Conservation (phyloP, 2,888 invertebrate species). For the Coecobrya sp. region DNA sequence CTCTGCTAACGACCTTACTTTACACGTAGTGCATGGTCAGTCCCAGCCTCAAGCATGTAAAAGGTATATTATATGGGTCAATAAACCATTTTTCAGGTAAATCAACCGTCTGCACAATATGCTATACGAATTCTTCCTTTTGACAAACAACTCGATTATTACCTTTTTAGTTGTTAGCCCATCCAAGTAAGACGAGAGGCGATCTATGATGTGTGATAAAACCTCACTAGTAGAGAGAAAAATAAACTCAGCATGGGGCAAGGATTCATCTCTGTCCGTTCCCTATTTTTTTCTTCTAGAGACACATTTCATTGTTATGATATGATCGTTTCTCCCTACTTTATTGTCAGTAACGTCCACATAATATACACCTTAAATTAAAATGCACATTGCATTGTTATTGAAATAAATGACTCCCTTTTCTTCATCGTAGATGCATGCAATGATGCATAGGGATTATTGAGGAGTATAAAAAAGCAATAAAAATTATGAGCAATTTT, state of each 20-base stretch:
- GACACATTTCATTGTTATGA: background rate
- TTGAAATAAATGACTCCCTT: no score
- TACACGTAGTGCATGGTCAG: no score
- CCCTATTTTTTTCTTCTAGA: background rate
- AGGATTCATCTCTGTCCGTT: background rate
- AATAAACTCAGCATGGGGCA: background rate
- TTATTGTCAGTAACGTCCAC: background rate
- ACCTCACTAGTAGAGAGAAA: background rate
- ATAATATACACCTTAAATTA: no score
- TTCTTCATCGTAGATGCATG: background rate
- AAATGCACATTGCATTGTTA: no score
- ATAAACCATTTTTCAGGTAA: slow-evolving; percentile 35
- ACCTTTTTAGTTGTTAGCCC: slow-evolving; percentile 7
- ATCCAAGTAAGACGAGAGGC: background rate
- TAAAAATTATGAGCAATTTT: slow-evolving; percentile 20
- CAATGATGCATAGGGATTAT: background rate
- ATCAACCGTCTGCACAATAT: slow-evolving; percentile 10
- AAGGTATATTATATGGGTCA: slow-evolving; percentile 20
- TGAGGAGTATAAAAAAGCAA: slow-evolving; percentile 8
- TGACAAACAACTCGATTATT: background rate
- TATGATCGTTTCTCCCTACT: no score
- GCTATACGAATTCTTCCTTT: background rate
- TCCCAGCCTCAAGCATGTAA: background rate
- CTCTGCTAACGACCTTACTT: no score
- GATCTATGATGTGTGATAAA: background rate